Evolutionary conservation across 2,113 vertebrate genomes (phyloP).

Genomic region (Turdus rufiventris): DNA sequence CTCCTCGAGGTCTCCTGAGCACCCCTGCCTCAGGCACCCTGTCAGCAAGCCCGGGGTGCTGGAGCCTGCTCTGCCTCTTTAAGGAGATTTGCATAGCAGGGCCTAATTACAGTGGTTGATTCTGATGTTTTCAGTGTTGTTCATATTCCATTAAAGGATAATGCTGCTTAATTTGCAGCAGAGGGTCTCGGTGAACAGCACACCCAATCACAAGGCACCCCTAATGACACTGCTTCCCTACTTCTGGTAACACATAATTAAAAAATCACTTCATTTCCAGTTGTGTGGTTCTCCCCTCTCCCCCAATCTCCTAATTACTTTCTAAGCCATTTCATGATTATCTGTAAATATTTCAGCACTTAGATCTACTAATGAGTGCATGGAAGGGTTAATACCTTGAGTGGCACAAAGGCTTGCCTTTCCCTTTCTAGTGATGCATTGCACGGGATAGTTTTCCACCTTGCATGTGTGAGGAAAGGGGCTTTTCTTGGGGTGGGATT

Average conservation of each 20-base stretch:
- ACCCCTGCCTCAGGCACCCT: background rate
- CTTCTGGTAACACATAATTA: slow-evolving; percentile 61
- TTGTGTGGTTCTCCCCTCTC: slow-evolving; percentile 51
- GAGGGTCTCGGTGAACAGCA: slow-evolving; percentile 45
- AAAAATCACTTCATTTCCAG: slow-evolving; percentile 63
- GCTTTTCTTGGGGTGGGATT: background rate
- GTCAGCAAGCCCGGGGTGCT: background rate
- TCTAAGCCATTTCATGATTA: slow-evolving; percentile 40
- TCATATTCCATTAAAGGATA: slow-evolving; percentile 66
- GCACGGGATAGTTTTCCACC: background rate
- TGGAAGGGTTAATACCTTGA: slow-evolving; percentile 53
- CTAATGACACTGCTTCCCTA: slow-evolving; percentile 60
- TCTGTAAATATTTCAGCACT: slow-evolving; percentile 50
- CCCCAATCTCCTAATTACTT: slow-evolving; percentile 37
- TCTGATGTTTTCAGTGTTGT: slow-evolving; percentile 47
- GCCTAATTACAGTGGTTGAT: slow-evolving; percentile 59
- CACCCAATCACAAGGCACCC: slow-evolving; percentile 51
- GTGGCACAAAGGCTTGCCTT: background rate
- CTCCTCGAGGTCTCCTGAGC: background rate
- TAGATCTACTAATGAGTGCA: slow-evolving; percentile 11
- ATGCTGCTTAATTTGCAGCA: slow-evolving; percentile 55
- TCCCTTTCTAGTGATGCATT: background rate
- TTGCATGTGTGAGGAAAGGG: background rate
- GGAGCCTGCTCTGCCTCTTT: slow-evolving; percentile 14
- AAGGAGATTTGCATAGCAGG: slow-evolving; percentile 40